phyloP scores from a whole-genome alignment of 2,888 invertebrate species.

The Abrostola tripartita region DNA sequence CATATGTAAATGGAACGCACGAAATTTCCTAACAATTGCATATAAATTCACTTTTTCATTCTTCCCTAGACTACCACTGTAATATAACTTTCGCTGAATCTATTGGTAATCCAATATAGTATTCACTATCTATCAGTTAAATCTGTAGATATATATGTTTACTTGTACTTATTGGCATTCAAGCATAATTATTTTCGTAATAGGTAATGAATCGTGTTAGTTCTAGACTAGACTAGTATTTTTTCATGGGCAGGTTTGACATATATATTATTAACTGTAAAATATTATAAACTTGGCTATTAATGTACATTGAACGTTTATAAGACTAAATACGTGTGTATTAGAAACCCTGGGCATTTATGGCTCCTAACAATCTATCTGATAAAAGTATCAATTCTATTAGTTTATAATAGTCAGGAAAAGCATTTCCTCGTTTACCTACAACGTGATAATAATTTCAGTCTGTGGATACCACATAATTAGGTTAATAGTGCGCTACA shows the following conservation, averaged over 20 bases:
- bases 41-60: constrained; percentile 37
- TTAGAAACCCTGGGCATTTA: background rate
- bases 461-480: constrained; percentile 6
- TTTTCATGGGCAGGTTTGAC: too few relatives aligned
- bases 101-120: constrained; percentile 38
- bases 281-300: too few relatives aligned
- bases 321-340: background rate
- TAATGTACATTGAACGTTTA: background rate
- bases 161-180: constrained; percentile 3
- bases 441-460: background rate
- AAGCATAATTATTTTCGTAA: too few relatives aligned
- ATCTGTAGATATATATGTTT: constrained; percentile 10
- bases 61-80: constrained; percentile 31
- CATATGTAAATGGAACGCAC: constrained; percentile 3
- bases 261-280: too few relatives aligned
- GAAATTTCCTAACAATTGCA: constrained; percentile 20
- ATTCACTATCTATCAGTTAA: constrained; percentile 25
- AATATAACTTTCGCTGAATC: constrained; percentile 56
- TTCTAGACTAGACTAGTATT: too few relatives aligned
- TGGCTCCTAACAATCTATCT: background rate
- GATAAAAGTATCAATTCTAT: background rate
- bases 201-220: too few relatives aligned
- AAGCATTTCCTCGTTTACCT: background rate
- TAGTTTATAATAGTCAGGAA: background rate
- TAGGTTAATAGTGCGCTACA: constrained; percentile 14